Evolutionary conservation across 2,797 vertebrate species (phyloP).

Genomic region (Siniperca obscura): DNA sequence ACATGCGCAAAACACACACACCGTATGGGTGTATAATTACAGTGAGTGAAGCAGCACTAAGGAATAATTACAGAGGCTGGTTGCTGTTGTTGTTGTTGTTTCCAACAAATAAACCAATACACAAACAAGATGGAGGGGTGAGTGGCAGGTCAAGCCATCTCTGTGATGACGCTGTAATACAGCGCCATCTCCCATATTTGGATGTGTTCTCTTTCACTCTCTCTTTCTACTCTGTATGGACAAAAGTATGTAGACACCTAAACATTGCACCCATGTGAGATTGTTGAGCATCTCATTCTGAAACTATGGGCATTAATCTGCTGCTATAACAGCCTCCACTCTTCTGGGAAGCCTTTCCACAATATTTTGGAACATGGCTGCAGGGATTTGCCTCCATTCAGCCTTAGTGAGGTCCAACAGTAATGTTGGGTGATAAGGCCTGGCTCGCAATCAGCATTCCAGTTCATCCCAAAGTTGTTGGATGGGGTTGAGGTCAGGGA

Average conservation of each 20-base stretch:
- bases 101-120: conserved; percentile 83
- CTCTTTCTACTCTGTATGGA: not conserved
- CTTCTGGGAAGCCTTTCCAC: too few relatives aligned
- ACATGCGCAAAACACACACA: conserved; percentile 36
- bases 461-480: not conserved
- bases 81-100: conserved; percentile 78
- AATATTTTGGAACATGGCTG: not conserved
- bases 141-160: conserved; percentile 67
- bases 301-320: not conserved
- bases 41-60: conserved; percentile 81
- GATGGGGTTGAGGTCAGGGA: not conserved
- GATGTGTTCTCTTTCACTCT: not conserved
- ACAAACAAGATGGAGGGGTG: conserved; percentile 82
- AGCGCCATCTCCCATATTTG: conserved; percentile 27
- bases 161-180: conserved; percentile 29
- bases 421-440: not conserved
- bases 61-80: conserved; percentile 84
- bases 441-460: not conserved
- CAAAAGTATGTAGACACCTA: conserved; percentile 2
- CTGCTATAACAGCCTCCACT: not conserved
- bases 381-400: not conserved
- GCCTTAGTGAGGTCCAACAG: not conserved
- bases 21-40: conserved; percentile 83
- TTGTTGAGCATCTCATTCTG: not conserved
- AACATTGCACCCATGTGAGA: not conserved